Evolutionary conservation across 2,888 invertebrate species (phyloP), one percentile per base, ranked within the genome.

Genomic region (Cybosia mesomella): DNA sequence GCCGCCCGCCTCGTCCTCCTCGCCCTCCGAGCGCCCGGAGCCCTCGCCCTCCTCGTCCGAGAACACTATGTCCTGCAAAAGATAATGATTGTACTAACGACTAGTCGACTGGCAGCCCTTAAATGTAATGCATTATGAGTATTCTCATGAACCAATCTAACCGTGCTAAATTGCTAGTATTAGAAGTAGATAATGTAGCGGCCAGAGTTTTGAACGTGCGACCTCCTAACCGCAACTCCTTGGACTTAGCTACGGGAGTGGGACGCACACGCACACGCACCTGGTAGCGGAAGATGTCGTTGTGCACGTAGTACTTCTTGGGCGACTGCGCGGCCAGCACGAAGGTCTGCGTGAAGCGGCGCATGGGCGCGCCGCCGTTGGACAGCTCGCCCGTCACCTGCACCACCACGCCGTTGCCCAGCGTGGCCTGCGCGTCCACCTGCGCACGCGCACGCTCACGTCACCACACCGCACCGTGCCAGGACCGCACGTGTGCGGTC

Each of bases 271-370:
- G 22, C 22, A 11, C 1, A 24, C 22, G 13, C 18, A 67, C 98
- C 96, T 99, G 99, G 93, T 99, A 99, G 77, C 99, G 98, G 95
- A 99, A 99, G 92, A 99, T 99, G 95, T 99, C 99, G 93, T 99
- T 99, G 93, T 99, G 98, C 73, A 99, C 99, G 91, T 99, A 99
- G 95, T 99, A 99, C 95, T 99, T 98, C 95, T 98, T 99, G 71
- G 99, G 98, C 69, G 98, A 97, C 94, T 99, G 99, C 72, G 98
- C 97, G 73, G 98, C 99, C 90, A 99, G 95, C 69, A 99, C 99
- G 95, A 99, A 95, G 81, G 99, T 99, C 95, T 99, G 99, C 89
- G 99, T 99, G 95, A 99, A 99, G 69, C 99, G 97, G 32, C 99
- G 96, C 99, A 99, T 99, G 66, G 99, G 99, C 89, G 98, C 97